phyloP scores from a whole-genome alignment of 2,113 vertebrate species.

The Kryptolebias marmoratus region DNA sequence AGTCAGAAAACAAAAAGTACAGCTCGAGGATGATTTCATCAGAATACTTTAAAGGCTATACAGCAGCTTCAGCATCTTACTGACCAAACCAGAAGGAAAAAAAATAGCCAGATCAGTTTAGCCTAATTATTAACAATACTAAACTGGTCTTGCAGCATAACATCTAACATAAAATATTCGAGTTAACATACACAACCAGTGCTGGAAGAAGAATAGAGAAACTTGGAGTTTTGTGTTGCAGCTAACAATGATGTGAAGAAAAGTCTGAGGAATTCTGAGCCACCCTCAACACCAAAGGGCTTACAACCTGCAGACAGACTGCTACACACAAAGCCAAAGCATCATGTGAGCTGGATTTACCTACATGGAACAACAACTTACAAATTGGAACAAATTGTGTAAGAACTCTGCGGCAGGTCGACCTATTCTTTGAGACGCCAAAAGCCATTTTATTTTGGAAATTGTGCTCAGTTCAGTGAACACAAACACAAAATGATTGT shows the following conservation, averaged over 20 bases:
- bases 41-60: too few species aligned
- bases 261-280: slow-evolving; percentile 29
- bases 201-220: too few species aligned
- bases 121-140: background rate
- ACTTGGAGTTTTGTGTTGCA: background rate
- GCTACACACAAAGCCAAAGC: slow-evolving; percentile 35
- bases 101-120: background rate
- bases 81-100: too few species aligned
- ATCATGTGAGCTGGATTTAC: slow-evolving; percentile 70
- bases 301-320: slow-evolving; percentile 44
- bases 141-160: background rate
- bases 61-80: too few species aligned
- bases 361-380: slow-evolving; percentile 37
- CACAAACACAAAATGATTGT: background rate
- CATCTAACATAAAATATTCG: background rate
- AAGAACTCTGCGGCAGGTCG: slow-evolving; percentile 2
- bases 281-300: slow-evolving; percentile 25
- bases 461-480: too few species aligned
- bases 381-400: slow-evolving; percentile 18
- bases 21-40: too few species aligned
- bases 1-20: too few species aligned
- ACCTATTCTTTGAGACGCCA: background rate
- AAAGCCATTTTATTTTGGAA: slow-evolving; percentile 6
- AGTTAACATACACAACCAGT: background rate
- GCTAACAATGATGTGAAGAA: slow-evolving; percentile 14